These are phyloP conservation scores for Chironomus tepperi DNA, from an alignment of 1,140 invertebrate species.

Conservation along the genomic window DNA sequence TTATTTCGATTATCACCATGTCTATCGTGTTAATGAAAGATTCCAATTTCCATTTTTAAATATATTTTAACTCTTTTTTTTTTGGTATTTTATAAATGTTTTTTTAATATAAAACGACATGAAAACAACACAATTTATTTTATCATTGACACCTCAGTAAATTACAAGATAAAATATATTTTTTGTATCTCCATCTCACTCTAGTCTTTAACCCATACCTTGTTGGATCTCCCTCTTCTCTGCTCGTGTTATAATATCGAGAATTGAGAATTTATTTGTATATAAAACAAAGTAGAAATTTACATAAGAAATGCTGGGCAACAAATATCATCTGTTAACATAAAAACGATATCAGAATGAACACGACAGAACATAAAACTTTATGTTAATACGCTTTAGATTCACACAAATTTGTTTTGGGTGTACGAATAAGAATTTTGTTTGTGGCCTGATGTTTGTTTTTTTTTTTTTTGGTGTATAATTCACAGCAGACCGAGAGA, in stretches of 20 bases:
- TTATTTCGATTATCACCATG: constrained; percentile 21
- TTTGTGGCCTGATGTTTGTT: not conserved
- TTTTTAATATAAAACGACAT: constrained; percentile 8
- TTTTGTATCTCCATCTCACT: not conserved
- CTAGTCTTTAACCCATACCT: not conserved
- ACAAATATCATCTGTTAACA: constrained; percentile 17
- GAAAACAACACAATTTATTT: constrained; percentile 22
- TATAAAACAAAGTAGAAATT: too few species aligned
- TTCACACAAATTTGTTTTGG: not conserved
- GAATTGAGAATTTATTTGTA: too few species aligned
- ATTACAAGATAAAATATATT: constrained; percentile 21
- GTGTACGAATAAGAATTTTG: not conserved
- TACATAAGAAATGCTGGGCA: not conserved
- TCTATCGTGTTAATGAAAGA: not conserved
- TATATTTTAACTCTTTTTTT: constrained; percentile 16
- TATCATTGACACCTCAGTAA: constrained; percentile 21
- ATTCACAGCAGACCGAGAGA: too few species aligned
- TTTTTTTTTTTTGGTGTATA: not conserved
- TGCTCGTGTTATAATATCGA: too few species aligned
- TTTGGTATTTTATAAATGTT: constrained; percentile 12
- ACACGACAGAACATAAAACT: constrained; percentile 22
- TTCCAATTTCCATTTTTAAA: not conserved
- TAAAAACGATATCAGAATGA: constrained; percentile 23
- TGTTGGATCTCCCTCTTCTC: too few species aligned
- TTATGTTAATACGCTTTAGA: constrained; percentile 22